A percentile compares a stretch with the other conserved stretches of the same genome.
phyloP scores from a whole-genome alignment of 30 jellyfish, hydroid and myxozoan species.

The Hydractinia echinata region DNA sequence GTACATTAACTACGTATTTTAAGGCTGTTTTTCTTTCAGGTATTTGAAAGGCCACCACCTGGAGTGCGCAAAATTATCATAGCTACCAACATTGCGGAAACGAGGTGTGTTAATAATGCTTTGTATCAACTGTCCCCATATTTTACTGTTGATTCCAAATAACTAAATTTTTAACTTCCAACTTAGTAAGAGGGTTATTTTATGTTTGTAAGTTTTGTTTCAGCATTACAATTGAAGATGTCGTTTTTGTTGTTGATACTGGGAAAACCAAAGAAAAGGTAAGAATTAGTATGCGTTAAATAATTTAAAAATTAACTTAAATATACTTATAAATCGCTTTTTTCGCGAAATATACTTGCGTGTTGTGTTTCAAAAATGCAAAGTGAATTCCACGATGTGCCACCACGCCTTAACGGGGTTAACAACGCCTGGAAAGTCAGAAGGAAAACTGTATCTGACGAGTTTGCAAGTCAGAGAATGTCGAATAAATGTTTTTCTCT shows the following conservation, averaged over 20 bases:
- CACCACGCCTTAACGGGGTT: no score
- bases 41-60: slow-evolving; percentile 71
- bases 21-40: slow-evolving; percentile 30
- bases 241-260: slow-evolving; percentile 63
- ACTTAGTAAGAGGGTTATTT: not conserved
- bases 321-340: no score
- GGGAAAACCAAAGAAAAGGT: slow-evolving; percentile 83
- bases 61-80: slow-evolving; percentile 73
- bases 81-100: slow-evolving; percentile 88
- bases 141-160: not conserved
- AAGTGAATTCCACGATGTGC: no score
- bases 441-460: no score
- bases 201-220: not conserved
- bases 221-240: slow-evolving; percentile 82
- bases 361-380: no score
- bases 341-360: no score
- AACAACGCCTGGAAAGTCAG: no score
- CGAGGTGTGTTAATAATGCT: slow-evolving; percentile 45
- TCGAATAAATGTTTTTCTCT: no score
- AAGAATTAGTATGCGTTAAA: not conserved
- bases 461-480: no score
- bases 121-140: not conserved
- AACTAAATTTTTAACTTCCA: not conserved
- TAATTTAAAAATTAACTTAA: no score
- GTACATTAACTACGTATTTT: not conserved